phyloP scores from a whole-genome alignment of 1,140 invertebrate species.

The Calosoma granatense region DNA sequence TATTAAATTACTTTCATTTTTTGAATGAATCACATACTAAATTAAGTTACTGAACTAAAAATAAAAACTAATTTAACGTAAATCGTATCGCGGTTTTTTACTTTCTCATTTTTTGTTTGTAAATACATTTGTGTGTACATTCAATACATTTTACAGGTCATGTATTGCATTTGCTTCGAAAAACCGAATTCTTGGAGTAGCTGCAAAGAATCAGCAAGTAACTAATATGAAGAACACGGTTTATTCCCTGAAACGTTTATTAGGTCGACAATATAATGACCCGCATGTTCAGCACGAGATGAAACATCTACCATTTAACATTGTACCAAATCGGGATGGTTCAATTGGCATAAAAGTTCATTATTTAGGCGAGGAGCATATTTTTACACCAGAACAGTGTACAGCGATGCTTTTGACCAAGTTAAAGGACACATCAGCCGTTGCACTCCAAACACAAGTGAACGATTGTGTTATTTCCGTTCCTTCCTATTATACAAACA shows the following conservation, averaged over 20 bases:
- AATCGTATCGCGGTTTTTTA: too few species aligned
- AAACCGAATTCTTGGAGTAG: conserved; percentile 86
- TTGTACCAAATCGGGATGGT: conserved; percentile 57
- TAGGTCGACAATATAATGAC: conserved; percentile 82
- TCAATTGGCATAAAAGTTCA: conserved; percentile 68
- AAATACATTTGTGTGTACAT: too few species aligned
- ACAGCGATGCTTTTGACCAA: conserved; percentile 96
- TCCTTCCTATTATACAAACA: conserved; percentile 90
- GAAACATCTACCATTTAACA: conserved; percentile 62
- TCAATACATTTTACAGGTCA: conserved; percentile 58
- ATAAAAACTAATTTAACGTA: too few species aligned
- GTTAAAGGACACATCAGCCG: conserved; percentile 83
- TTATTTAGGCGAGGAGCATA: conserved; percentile 75
- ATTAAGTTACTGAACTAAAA: too few species aligned
- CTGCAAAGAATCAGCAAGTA: conserved; percentile 92
- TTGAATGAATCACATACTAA: too few species aligned
- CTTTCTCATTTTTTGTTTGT: too few species aligned
- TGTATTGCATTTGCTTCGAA: conserved; percentile 90
- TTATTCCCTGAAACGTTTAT: conserved; percentile 82
- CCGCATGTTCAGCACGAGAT: conserved; percentile 74
- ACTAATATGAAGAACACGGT: conserved; percentile 97
- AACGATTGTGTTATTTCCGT: conserved; percentile 97
- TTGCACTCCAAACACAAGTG: conserved; percentile 77
- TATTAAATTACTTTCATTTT: too few species aligned
- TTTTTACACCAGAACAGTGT: conserved; percentile 91